These are phyloP conservation scores for Dolichotis patagonum DNA, from an alignment of 2,113 vertebrate genomes.

Conservation along the genomic window DNA sequence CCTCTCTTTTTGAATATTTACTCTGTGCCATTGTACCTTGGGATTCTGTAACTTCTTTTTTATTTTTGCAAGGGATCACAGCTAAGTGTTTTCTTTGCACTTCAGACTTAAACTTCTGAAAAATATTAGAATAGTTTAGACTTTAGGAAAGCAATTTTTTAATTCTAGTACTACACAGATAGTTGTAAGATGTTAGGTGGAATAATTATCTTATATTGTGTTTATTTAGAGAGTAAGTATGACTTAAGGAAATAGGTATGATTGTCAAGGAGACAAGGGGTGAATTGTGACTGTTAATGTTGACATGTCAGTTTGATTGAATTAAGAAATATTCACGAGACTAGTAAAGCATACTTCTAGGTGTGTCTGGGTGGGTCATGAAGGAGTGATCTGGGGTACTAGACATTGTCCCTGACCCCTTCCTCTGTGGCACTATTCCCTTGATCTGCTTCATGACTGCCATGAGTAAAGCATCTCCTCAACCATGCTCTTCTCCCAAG, in stretches of 20 bases:
- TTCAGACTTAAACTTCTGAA: not conserved
- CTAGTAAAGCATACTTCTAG: not conserved
- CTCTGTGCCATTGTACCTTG: not conserved
- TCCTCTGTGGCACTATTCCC: not conserved
- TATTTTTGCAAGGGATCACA: not conserved
- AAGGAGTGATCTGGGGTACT: not conserved
- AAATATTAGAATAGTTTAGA: not conserved
- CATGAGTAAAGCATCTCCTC: not conserved
- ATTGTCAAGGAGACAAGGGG: not conserved
- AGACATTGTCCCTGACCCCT: not conserved
- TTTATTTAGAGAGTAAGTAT: not conserved
- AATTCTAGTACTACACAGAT: not conserved
- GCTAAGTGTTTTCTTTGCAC: not conserved
- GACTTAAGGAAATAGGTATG: not conserved
- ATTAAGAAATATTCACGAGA: not conserved
- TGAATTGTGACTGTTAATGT: not conserved
- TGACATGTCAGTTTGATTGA: not conserved
- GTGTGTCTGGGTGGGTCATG: not conserved
- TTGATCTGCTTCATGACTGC: not conserved
- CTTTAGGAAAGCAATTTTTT: not conserved
- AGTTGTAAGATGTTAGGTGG: not conserved
- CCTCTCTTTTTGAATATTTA: not conserved
- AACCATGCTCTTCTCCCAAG: not conserved
- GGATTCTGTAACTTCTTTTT: not conserved
- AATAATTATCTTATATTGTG: not conserved